phyloP scores from a whole-genome alignment of 2,888 invertebrate genomes.

The Nyleta sp. region DNA sequence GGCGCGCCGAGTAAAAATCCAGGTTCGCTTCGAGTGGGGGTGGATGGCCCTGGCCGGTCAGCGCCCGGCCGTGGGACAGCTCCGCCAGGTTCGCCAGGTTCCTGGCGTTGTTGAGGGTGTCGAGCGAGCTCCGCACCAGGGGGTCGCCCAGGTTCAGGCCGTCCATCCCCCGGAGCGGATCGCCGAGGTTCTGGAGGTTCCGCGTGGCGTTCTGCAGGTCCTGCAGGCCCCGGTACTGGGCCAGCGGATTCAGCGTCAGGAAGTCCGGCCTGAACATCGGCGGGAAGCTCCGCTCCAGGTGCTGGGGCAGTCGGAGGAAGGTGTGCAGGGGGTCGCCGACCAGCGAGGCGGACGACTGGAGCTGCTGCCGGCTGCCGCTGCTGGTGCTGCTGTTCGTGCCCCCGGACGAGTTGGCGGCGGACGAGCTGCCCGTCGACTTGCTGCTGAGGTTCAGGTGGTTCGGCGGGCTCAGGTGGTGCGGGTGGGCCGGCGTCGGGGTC shows the following conservation, averaged over 20 bases:
- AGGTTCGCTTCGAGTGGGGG: constrained; percentile 93
- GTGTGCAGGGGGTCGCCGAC: constrained; percentile 80
- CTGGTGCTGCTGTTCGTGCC: constrained; percentile 79
- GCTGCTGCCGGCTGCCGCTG: constrained; percentile 75
- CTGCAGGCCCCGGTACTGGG: constrained; percentile 79
- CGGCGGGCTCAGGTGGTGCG: constrained; percentile 80
- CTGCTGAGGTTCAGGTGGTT: constrained; percentile 80
- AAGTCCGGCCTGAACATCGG: constrained; percentile 82
- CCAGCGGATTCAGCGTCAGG: constrained; percentile 77
- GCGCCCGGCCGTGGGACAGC: constrained; percentile 76
- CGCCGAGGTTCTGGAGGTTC: constrained; percentile 80
- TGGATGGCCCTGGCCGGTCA: constrained; percentile 83
- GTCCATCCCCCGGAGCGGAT: constrained; percentile 80
- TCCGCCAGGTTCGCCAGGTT: constrained; percentile 81
- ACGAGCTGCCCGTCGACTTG: constrained; percentile 82
- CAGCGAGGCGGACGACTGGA: constrained; percentile 78
- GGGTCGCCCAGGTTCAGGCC: constrained; percentile 80
- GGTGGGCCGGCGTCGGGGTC: constrained; percentile 79
- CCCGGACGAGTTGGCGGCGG: constrained; percentile 80
- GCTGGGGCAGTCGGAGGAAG: constrained; percentile 80
- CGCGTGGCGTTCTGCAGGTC: constrained; percentile 80
- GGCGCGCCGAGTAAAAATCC: constrained; percentile 99
- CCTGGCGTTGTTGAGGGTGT: constrained; percentile 79
- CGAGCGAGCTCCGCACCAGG: constrained; percentile 79
- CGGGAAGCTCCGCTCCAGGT: constrained; percentile 78